A percentile compares a stretch with the other conserved stretches of the same genome.
phyloP scores from a whole-genome alignment of 2,888 invertebrate species.

The Cosmia pyralina region DNA sequence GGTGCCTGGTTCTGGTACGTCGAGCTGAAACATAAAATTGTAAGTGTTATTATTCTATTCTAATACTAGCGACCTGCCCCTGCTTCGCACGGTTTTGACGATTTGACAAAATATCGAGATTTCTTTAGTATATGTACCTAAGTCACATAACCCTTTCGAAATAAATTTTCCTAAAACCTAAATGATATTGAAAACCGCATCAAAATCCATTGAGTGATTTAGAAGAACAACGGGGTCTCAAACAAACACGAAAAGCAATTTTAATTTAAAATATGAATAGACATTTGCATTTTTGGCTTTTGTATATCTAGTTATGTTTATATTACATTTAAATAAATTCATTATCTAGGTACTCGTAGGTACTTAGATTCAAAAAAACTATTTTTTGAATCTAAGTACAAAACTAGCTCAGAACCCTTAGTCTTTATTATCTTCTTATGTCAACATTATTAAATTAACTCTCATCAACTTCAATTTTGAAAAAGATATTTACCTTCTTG shows the following conservation, averaged over 20 bases:
- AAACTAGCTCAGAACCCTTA: not conserved
- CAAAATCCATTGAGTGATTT: not conserved
- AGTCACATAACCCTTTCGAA: not conserved
- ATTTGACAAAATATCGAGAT: not conserved
- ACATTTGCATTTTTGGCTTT: not conserved
- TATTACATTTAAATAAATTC: too few species aligned
- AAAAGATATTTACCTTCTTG: slow-evolving; percentile 90
- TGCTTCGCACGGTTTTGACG: not conserved
- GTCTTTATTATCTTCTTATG: not conserved
- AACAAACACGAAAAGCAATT: not conserved
- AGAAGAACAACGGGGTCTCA: not conserved
- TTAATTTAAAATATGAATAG: not conserved
- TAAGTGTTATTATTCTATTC: not conserved
- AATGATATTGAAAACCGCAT: not conserved
- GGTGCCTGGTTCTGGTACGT: slow-evolving; percentile 87
- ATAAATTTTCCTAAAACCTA: not conserved
- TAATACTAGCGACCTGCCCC: not conserved
- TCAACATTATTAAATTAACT: not conserved
- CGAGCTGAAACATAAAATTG: slow-evolving; percentile 86
- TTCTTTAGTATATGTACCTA: not conserved
- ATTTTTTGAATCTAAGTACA: too few species aligned
- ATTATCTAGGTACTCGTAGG: too few species aligned
- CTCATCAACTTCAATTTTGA: not conserved
- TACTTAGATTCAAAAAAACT: too few species aligned
- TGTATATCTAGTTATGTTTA: not conserved